phyloP scores from a whole-genome alignment of 2,113 vertebrate species.

The Rafetus swinhoei region DNA sequence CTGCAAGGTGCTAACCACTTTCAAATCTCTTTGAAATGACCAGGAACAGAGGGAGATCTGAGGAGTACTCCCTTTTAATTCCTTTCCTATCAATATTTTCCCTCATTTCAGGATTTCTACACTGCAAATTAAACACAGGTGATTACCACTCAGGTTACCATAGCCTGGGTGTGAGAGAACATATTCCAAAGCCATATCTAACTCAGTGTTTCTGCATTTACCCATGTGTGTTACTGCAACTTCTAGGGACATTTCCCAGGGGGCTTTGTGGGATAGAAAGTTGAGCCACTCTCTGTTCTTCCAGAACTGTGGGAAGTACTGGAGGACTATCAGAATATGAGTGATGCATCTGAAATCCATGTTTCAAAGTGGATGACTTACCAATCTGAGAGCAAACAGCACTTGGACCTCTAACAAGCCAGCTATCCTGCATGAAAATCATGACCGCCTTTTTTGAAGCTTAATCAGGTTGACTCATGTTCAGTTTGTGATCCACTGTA shows the following conservation, averaged over 20 bases:
- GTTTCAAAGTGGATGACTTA: background rate
- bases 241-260: background rate
- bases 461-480: background rate
- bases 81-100: background rate
- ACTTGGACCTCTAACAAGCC: background rate
- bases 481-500: background rate
- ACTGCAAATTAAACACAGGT: background rate
- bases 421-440: background rate
- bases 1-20: background rate
- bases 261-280: background rate
- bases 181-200: background rate
- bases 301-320: background rate
- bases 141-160: background rate
- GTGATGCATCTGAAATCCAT: background rate
- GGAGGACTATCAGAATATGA: background rate
- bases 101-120: background rate
- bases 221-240: background rate
- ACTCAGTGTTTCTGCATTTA: background rate
- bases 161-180: background rate
- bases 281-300: background rate
- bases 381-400: background rate
- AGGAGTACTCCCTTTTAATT: background rate
- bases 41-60: background rate
- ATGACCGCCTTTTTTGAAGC: background rate
- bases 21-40: background rate